Percentiles rank a stretch among this genome's conserved stretches.
These are phyloP conservation scores for Chaetogeoica ovagalla DNA, from an alignment of 2,888 invertebrate species.

Conservation along the genomic window DNA sequence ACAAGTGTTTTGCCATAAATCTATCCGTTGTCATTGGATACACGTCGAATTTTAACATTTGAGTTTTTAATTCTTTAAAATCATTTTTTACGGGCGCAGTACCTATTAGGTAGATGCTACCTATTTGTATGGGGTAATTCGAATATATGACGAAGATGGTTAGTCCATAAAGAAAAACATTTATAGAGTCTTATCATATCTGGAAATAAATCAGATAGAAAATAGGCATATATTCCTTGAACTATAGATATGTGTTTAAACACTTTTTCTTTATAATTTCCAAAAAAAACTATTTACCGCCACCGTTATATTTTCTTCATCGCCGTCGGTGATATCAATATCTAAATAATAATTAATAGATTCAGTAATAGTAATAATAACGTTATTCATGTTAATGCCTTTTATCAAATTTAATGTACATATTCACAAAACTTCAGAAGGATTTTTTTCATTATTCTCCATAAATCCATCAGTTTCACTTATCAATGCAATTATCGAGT, in stretches of 20 bases:
- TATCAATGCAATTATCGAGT: not conserved
- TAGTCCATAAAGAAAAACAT: not conserved
- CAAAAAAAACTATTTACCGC: not conserved
- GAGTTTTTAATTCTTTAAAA: constrained; percentile 17
- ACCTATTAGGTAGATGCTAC: too few relatives aligned
- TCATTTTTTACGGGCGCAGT: constrained; percentile 1
- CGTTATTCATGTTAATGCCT: not conserved
- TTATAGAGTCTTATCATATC: not conserved
- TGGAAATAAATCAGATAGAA: not conserved
- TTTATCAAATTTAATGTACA: not conserved
- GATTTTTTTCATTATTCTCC: not conserved
- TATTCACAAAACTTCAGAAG: not conserved
- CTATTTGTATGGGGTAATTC: constrained; percentile 6
- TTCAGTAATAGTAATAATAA: not conserved
- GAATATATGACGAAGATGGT: constrained; percentile 37
- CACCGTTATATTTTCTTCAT: not conserved
- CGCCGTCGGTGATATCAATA: not conserved
- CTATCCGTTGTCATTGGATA: not conserved
- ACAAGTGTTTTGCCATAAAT: not conserved
- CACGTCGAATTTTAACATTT: constrained; percentile 6
- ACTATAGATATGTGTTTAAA: not conserved
- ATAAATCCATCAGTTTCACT: constrained; percentile 4
- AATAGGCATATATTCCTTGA: constrained; percentile 7
- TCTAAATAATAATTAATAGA: not conserved
- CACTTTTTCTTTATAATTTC: constrained; percentile 3